A percentile compares a stretch with the other conserved stretches of the same genome.
phyloP scores from a whole-genome alignment of 2,797 vertebrate genomes.

The Darevskia nairensis region DNA sequence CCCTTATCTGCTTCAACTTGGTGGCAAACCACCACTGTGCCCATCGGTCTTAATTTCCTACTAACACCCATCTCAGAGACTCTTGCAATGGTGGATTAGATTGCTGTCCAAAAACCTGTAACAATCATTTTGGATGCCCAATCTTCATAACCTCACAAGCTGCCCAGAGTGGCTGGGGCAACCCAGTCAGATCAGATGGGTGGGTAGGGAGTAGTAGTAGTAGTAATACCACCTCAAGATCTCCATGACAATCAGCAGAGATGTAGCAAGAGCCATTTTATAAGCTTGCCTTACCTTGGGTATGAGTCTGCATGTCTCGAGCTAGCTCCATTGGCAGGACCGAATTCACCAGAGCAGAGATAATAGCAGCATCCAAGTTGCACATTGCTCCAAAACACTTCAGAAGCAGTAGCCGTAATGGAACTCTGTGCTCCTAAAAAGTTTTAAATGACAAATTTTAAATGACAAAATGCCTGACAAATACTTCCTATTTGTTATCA shows the following conservation, averaged over 20 bases:
- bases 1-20: not conserved
- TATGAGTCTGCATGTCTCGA: constrained; percentile 94
- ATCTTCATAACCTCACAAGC: not conserved
- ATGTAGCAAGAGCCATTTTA: not conserved
- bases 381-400: constrained; percentile 99
- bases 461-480: not conserved
- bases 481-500: not conserved
- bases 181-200: too few species aligned
- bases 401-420: constrained; percentile 90
- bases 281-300: constrained; percentile 82
- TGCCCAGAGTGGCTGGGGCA: too few species aligned
- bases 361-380: constrained; percentile 89
- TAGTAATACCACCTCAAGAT: not conserved
- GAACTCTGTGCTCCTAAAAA: constrained; percentile 90
- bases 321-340: constrained; percentile 98
- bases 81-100: not conserved
- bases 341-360: constrained; percentile 93
- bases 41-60: not conserved
- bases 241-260: not conserved
- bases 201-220: too few species aligned
- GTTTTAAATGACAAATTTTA: not conserved
- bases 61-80: not conserved
- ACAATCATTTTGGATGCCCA: not conserved
- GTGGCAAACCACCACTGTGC: not conserved
- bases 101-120: not conserved